Base-by-base conservation (phyloP, 2,888 invertebrate genomes). In the Hyles lineata region DNA sequence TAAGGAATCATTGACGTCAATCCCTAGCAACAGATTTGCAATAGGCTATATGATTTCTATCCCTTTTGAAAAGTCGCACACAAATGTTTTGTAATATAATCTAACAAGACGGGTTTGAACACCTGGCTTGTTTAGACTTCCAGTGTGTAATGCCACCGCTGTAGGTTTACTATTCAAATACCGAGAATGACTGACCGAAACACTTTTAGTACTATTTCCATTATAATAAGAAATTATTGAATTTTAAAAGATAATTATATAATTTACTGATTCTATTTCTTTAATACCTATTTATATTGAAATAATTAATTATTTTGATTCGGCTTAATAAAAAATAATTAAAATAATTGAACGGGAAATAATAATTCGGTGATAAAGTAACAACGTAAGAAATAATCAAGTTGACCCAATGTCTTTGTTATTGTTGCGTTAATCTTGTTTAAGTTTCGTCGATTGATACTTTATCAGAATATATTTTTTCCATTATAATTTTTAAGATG, bases 111-210 rank as follows among this genome's bases (percentile, higher is more conserved):
- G 21, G 23, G 55, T 67, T 67, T 55, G 58, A 63, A 72, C 58
- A 43, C 67, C 72, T 58, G 58, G 35, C 25, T n/a, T 67, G 63
- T 63, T 71, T 67, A 55, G 23, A 63, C 43, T 3, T 32, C 52
- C 15, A 61, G 32, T 32, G 32, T 32, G 62, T 62, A 72, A 58
- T 67, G 58, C 55, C 55, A 72, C 72, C 55, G 35, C 63, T 55
- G 35, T 58, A 62, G 55, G 63, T 43, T 52, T 58, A 72, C 77
- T 76, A 78, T 76, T 74, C 63, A 75, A 77, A 79, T 80, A 80
- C 80, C 73, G 32, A 76, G 79, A 80, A 82, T 35, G 74, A 72
- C 76, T 78, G 62, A 25, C 62, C 32, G n/a, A 17, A 58, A 19
- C n/a, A 52, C n/a, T 19, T 9, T 17, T 6, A 67, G 6, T 2